These are phyloP conservation scores for Polyommatus iphigenia DNA, from an alignment of 2,888 invertebrate genomes.

Conservation along the genomic window DNA sequence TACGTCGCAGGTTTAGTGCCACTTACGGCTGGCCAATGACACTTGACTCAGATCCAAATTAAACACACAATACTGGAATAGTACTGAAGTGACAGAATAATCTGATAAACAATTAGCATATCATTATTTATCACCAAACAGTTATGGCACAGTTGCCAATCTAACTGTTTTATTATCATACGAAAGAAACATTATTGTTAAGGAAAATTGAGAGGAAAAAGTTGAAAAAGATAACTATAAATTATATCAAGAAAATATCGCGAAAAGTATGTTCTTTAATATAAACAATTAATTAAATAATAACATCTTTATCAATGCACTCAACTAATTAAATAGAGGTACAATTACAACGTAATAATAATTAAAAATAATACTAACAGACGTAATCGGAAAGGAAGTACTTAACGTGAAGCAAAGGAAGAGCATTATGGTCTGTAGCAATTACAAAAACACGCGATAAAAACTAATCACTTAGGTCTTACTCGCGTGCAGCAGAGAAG, in stretches of 20 bases:
- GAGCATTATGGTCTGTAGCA: constrained; percentile 21
- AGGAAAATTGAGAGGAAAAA: not conserved
- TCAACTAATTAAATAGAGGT: not conserved
- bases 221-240: not conserved
- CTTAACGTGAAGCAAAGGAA: constrained; percentile 26
- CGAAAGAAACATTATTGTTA: not conserved
- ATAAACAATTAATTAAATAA: not conserved
- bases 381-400: constrained; percentile 28
- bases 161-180: not conserved
- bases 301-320: not conserved
- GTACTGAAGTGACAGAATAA: constrained; percentile 9
- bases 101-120: not conserved
- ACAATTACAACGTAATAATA: not conserved
- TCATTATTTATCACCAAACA: not conserved
- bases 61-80: not conserved
- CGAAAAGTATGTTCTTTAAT: not conserved
- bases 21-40: constrained; percentile 7
- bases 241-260: not conserved
- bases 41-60: not conserved
- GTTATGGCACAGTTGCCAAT: not conserved
- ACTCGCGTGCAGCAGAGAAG: constrained; percentile 29
- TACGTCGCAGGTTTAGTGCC: not conserved
- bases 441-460: constrained; percentile 24
- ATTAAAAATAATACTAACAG: constrained; percentile 16
- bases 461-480: constrained; percentile 26